Evolutionary conservation across 2,113 vertebrate genomes (phyloP).

Genomic region (Beaufortia kweichowensis): DNA sequence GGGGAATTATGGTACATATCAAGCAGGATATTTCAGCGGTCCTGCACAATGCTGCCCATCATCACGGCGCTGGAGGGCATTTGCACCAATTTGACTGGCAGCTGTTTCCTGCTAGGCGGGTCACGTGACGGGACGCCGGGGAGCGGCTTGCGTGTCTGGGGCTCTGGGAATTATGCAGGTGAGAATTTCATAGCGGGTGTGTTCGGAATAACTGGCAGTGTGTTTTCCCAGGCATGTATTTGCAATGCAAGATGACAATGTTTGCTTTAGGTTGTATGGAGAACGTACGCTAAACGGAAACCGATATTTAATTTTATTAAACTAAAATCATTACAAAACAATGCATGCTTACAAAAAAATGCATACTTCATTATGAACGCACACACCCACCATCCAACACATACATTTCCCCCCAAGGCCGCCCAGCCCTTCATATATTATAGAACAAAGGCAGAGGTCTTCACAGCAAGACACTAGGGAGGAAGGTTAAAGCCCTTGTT

Average conservation of each 20-base stretch:
- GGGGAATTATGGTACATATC: constrained; percentile 59
- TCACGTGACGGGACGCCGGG: constrained; percentile 32
- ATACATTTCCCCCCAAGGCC: constrained; percentile 41
- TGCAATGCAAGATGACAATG: background rate
- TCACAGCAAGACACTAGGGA: constrained; percentile 51
- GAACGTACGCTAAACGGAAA: background rate
- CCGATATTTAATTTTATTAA: no score
- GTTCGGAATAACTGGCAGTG: background rate
- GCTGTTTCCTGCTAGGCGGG: constrained; percentile 54
- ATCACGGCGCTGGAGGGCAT: constrained; percentile 49
- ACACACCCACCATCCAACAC: constrained; percentile 14
- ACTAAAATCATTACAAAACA: background rate
- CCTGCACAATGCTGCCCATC: constrained; percentile 69
- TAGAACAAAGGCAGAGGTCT: constrained; percentile 61
- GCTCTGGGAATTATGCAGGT: constrained; percentile 25
- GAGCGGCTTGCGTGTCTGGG: constrained; percentile 34
- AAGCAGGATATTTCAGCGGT: constrained; percentile 66
- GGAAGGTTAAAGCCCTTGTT: constrained; percentile 56
- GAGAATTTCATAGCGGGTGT: constrained; percentile 30
- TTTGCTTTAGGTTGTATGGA: background rate
- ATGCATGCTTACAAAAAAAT: background rate
- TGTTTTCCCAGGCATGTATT: constrained; percentile 1
- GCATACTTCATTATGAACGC: constrained; percentile 26
- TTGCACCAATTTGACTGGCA: constrained; percentile 45
- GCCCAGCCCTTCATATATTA: constrained; percentile 61